These are phyloP conservation scores for Fopius arisanus DNA, from an alignment of 1,140 invertebrate genomes.

Conservation along the genomic window DNA sequence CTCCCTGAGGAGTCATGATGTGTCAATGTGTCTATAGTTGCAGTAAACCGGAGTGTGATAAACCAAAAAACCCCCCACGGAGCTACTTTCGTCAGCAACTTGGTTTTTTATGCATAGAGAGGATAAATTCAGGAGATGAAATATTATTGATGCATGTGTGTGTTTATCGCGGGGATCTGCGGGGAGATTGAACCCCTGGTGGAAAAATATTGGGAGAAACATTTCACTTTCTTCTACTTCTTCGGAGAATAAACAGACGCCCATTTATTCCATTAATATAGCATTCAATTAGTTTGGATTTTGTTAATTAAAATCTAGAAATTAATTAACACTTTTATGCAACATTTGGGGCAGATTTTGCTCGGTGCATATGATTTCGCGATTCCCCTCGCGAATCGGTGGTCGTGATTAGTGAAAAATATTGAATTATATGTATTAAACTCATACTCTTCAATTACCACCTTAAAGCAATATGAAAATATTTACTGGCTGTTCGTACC, in stretches of 20 bases:
- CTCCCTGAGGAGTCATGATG: neutral
- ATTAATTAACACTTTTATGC: too few relatives aligned
- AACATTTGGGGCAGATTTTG: too few relatives aligned
- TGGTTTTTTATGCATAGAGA: constrained; percentile 1
- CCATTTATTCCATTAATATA: neutral
- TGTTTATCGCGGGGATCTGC: neutral
- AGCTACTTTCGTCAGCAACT: neutral
- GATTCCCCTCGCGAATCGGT: too few relatives aligned
- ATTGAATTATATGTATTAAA: neutral
- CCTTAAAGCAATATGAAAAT: constrained; percentile 1
- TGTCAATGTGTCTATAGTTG: neutral
- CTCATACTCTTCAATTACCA: neutral
- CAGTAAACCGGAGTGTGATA: neutral
- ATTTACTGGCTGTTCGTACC: neutral
- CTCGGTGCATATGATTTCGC: too few relatives aligned
- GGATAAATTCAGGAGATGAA: neutral
- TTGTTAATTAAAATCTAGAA: too few relatives aligned
- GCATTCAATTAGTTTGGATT: too few relatives aligned
- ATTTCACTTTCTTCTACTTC: neutral
- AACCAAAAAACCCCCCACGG: neutral
- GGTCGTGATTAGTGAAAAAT: neutral
- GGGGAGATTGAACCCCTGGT: neutral
- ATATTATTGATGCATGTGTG: constrained; percentile 1
- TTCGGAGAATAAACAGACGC: neutral
- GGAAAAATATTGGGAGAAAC: neutral